Base-by-base conservation (phyloP, 2,888 invertebrate genomes). In the Teleogryllus oceanicus region DNA sequence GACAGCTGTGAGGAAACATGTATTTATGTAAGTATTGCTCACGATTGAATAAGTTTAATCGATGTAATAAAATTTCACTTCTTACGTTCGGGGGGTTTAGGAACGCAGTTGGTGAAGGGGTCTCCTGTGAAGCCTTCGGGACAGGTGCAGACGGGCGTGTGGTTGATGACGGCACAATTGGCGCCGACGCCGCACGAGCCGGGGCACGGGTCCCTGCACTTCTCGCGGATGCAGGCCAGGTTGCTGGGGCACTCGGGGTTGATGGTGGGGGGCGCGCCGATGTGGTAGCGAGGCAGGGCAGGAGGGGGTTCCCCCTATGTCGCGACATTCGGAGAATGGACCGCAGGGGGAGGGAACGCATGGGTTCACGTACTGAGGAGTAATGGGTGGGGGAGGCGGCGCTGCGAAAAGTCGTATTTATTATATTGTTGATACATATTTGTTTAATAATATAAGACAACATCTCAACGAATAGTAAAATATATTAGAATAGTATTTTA, bases 321-420 rank as follows among this genome's bases (percentile, higher is more conserved):
- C 82, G 49, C 79, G 49, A 84, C 95, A 95, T 85, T 92, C 90
- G 4, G 94, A 91, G 85, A 94, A 93, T 50, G 92, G 90, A 49
- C 95, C 95, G 85, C 95, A 95, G 1, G 94, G 94, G 75, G 93
- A 92, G 49, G 94, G 94, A 79, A 91, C 85, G 85, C 95, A 95
- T 12, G 89, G 89, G 82, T 86, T 85, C 81, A 83, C 83, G 83
- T 83, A 50, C 78, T 84, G 84, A 80, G 81, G 51, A 18, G 75
- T 49, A 21, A 76, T 74, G 13, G 80, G 79, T 50, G 78, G 79
- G 16, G 81, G 75, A 62, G 83, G 83, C 51, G 83, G 82, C 18
- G 83, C 83, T 82, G 78, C 74, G 79, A 80, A 24, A 5, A 37
- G 8, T 5, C 8, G 37, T 5, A 37, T 37, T 37, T 5, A 37